Evolutionary conservation across 2,113 vertebrate genomes (phyloP), one percentile per base, ranked within the genome.

Genomic region (Chunga burmeisteri): DNA sequence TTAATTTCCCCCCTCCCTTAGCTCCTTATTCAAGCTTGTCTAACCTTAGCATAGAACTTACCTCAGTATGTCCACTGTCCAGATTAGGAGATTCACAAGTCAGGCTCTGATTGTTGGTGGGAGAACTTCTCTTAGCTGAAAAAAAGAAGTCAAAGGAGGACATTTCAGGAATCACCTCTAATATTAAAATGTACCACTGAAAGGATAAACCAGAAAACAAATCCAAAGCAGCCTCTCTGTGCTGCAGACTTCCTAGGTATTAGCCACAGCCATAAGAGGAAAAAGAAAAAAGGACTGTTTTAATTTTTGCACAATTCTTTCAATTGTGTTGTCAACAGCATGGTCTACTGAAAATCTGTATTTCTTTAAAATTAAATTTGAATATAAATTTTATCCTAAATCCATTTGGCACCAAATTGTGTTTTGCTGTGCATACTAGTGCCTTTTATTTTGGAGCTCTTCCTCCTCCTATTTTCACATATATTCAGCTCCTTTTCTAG

Each of bases 41-140:
- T 62, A 56, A 38, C 3, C 15, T 66, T 7, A 49, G 55, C n/a
- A 36, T 0, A 70, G 52, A 61, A 86, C 49, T 96, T 90, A 98
- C 98, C 97, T 98, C 98, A 3, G 58, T 88, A 27, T 25, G 96
- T 16, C 84, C 91, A 42, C 95, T 88, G 53, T 98, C 98, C 93
- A 97, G 98, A 96, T 99, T 99, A 44, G 98, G 98, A 63, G 99
- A 99, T 93, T 99, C 99, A 97, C 98, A 98, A 78, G 98, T 97
- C 90, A 98, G 96, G 8, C 97, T 98, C 97, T 98, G 99, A 96
- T 99, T 99, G 94, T 98, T 99, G 84, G 98, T 97, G 42, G 98
- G 98, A 97, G 99, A 99, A 96, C 99, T 99, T 97, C 99, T 98
- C 96, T 99, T 99, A 63, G 99, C 99, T 99, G 97, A 94, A n/a